phyloP scores from a whole-genome alignment of 1,140 invertebrate genomes.

The Oryzaephilus surinamensis region DNA sequence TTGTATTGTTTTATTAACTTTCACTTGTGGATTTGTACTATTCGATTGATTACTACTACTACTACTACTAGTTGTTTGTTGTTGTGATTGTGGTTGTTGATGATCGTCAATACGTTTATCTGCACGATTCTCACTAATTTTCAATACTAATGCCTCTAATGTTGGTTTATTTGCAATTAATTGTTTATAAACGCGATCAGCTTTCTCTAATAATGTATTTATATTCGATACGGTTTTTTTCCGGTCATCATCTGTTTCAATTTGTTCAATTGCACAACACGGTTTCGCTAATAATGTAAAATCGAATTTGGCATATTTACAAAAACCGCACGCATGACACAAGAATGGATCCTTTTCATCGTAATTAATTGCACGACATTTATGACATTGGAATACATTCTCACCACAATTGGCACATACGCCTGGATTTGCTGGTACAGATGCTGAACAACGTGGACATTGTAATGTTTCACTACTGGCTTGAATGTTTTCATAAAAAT shows the following conservation, averaged over 20 bases:
- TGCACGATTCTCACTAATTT: constrained; percentile 63
- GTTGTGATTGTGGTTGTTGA: neutral
- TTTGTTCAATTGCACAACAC: constrained; percentile 92
- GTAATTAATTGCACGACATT: constrained; percentile 96
- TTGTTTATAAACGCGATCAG: constrained; percentile 87
- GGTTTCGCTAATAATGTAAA: constrained; percentile 81
- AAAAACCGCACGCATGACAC: constrained; percentile 97
- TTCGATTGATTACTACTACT: too few species aligned
- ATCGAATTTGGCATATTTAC: constrained; percentile 99
- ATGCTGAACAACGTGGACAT: constrained; percentile 91
- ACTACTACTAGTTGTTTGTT: neutral
- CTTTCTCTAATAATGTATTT: constrained; percentile 83
- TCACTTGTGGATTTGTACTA: too few species aligned
- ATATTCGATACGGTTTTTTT: constrained; percentile 89
- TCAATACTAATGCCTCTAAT: constrained; percentile 67
- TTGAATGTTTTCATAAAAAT: constrained; percentile 89
- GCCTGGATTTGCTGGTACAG: constrained; percentile 92
- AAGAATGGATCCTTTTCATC: constrained; percentile 98
- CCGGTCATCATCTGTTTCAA: constrained; percentile 93
- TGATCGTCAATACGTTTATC: constrained; percentile 52
- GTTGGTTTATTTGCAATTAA: constrained; percentile 80
- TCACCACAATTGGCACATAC: constrained; percentile 97
- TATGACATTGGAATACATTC: constrained; percentile 97
- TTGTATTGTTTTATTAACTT: constrained; percentile 77
- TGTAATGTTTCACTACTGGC: constrained; percentile 80